phyloP scores from a whole-genome alignment of 2,797 vertebrate species.

The Sarcophilus harrisii region DNA sequence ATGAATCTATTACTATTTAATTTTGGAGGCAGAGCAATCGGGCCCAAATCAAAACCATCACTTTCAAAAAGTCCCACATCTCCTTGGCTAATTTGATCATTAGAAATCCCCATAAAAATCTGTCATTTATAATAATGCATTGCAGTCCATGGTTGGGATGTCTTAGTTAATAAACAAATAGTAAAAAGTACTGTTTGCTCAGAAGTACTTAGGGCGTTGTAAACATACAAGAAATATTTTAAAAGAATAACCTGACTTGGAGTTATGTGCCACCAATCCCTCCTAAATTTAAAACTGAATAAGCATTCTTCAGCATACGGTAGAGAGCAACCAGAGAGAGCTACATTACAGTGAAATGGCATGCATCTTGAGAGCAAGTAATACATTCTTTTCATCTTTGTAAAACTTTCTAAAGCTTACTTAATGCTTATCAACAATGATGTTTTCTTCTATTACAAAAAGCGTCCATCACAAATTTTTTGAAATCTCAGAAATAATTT shows the following conservation, averaged over 20 bases:
- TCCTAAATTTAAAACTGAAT: constrained; percentile 5
- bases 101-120: constrained; percentile 20
- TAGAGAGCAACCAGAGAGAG: constrained; percentile 33
- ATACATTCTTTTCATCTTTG: constrained; percentile 10
- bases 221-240: constrained; percentile 31
- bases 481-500: constrained; percentile 11
- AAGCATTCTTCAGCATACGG: neutral
- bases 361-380: neutral
- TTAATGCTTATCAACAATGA: constrained; percentile 11
- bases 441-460: constrained; percentile 2
- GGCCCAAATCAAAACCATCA: neutral
- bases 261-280: neutral
- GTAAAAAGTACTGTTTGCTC: neutral
- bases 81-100: constrained; percentile 29
- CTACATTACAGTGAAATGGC: neutral
- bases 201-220: neutral
- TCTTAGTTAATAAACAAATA: constrained; percentile 23
- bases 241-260: constrained; percentile 36
- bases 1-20: neutral
- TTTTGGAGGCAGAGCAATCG: neutral
- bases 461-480: neutral
- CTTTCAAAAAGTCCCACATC: constrained; percentile 14
- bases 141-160: neutral
- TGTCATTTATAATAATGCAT: neutral
- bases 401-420: constrained; percentile 12